Conservation (phyloP, 2,113 vertebrate species). For the Sterna hirundo region DNA sequence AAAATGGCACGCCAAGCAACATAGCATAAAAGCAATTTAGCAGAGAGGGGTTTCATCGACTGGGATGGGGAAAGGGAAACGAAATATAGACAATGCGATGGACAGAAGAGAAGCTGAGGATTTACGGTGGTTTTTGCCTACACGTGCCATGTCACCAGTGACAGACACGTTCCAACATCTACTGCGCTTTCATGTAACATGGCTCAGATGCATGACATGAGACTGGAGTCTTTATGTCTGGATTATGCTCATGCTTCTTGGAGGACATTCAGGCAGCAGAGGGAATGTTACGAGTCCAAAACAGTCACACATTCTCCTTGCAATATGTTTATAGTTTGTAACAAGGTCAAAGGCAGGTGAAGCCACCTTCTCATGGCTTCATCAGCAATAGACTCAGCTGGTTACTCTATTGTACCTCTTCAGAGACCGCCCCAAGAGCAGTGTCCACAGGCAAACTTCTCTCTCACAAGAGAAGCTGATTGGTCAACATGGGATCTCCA, state of each 20-base stretch:
- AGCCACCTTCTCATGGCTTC: background rate
- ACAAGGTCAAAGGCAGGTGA: background rate
- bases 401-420: background rate
- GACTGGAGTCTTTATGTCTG: background rate
- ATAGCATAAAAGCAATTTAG: constrained; percentile 15
- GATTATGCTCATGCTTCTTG: background rate
- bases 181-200: background rate
- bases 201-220: background rate
- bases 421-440: background rate
- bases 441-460: too few relatives aligned
- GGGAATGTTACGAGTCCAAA: background rate
- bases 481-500: background rate
- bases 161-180: background rate
- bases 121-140: background rate
- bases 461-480: background rate
- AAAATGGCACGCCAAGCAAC: constrained; percentile 1
- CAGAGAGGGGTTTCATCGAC: background rate
- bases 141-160: background rate
- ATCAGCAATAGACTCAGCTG: background rate
- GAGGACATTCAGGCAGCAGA: background rate
- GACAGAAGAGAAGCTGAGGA: background rate
- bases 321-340: background rate
- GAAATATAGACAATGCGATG: background rate
- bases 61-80: background rate
- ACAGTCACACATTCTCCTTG: background rate